Percentiles rank a stretch among this genome's conserved stretches.
phyloP scores from a whole-genome alignment of 2,113 vertebrate species.

The Gobiocypris rarus region DNA sequence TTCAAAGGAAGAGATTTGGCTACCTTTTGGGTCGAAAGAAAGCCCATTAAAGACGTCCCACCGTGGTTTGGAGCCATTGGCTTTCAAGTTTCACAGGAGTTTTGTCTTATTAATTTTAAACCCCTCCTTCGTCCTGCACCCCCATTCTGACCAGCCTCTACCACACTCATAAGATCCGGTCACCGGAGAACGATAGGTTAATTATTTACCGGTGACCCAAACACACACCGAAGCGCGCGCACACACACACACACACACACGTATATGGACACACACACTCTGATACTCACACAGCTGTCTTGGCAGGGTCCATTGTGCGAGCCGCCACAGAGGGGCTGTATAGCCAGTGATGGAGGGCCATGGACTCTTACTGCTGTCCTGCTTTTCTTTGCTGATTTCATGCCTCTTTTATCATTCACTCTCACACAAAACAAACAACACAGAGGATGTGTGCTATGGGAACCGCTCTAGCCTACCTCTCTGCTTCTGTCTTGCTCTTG shows the following conservation, averaged over 20 bases:
- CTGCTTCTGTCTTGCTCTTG: conserved; percentile 46
- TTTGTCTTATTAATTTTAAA: conserved; percentile 79
- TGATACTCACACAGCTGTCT: conserved; percentile 88
- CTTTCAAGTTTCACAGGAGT: conserved; percentile 59
- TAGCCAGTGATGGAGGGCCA: conserved; percentile 96
- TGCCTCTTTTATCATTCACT: conserved; percentile 99
- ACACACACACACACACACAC: conserved; percentile 78
- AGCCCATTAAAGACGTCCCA: conserved; percentile 39
- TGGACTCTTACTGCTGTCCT: conserved; percentile 93
- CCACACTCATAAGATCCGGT: conserved; percentile 90
- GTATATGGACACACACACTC: conserved; percentile 75
- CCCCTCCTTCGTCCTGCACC: conserved; percentile 41
- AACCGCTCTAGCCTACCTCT: conserved; percentile 67
- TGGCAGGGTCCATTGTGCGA: conserved; percentile 62
- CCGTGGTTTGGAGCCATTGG: conserved; percentile 49
- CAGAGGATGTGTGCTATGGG: conserved; percentile 92
- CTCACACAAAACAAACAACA: conserved; percentile 99
- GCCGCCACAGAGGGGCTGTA: conserved; percentile 82
- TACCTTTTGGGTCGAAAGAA: not conserved
- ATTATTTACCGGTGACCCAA: conserved; percentile 97
- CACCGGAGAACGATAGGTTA: conserved; percentile 99
- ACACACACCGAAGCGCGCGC: conserved; percentile 69
- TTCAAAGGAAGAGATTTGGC: not conserved
- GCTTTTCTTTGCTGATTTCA: conserved; percentile 99
- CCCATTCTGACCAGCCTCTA: conserved; percentile 77